Percentiles rank a stretch among this genome's conserved stretches.
Conservation (phyloP, 2,797 vertebrate species). For the Lemur catta region DNA sequence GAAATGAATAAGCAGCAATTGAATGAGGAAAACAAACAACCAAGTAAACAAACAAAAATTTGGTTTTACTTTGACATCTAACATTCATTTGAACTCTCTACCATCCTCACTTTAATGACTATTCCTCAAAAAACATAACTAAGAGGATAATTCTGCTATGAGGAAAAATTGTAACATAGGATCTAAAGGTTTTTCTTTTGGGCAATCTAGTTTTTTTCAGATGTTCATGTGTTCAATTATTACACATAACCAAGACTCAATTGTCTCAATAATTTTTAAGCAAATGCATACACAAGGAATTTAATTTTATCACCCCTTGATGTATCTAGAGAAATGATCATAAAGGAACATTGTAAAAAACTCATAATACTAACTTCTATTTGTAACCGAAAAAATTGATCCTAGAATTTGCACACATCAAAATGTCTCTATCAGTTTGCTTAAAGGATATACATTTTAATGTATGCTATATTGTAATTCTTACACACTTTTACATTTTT, state of each 20-base stretch:
- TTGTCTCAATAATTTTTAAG: not conserved
- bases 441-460: not conserved
- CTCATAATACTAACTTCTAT: not conserved
- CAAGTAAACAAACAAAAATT: not conserved
- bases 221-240: not conserved
- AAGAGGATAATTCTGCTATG: not conserved
- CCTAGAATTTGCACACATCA: not conserved
- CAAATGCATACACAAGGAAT: not conserved
- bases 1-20: not conserved
- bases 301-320: not conserved
- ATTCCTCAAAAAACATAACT: not conserved
- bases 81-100: not conserved
- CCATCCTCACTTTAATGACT: not conserved
- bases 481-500: not conserved
- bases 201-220: not conserved
- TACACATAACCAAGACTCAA: not conserved
- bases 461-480: not conserved
- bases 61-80: not conserved
- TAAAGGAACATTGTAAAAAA: not conserved
- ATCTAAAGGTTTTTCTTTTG: not conserved
- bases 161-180: not conserved
- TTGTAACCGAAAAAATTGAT: not conserved
- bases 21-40: not conserved
- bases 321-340: not conserved
- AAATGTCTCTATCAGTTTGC: not conserved